Evolutionary conservation across 2,888 invertebrate genomes (phyloP), one percentile per base, ranked within the genome.

Genomic region (Leucophenga maculata): DNA sequence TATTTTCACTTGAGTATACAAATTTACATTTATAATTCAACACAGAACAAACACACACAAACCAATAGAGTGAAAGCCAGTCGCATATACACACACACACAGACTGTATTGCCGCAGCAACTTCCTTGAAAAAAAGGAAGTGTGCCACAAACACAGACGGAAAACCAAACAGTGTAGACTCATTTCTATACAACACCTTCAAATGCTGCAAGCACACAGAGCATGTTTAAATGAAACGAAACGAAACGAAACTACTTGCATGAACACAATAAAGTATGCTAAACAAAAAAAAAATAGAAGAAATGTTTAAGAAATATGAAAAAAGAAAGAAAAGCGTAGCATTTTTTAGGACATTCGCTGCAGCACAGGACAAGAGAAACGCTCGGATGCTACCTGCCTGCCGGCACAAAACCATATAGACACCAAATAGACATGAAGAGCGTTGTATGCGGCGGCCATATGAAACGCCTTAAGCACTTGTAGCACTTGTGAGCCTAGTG

Each of bases 21-120:
- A 76, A 78, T 77, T 78, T 76, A 50, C 76, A 74, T 77, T 76
- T 78, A 77, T 77, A 78, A 78, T 77, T 71, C 70, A 76, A 62
- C 65, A 70, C 72, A 68, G 44, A 22, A 64, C 26, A 46, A 64
- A 64, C 46, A 48, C 39, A 22, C 11, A 31, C 26, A 26, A 18
- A 54, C 54, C 18, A 13, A 54, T 22, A 18, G 1, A 60, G 60
- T 1, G 39, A 39, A 39, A 39, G 39, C 39, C 39, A 39, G 39
- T 39, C 39, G 8, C 8, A 39, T 39, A 67, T 65, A 75, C 70
- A 68, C 22, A 18, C 60, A n/a, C 39, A 39, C 1, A 39, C 39
- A 39, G 39, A 39, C 39, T 11, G 8, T 39, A 8, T 9, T 11
- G 39, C 39, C 39, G 11, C 39, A 39, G 39, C 39, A 39, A 39